Conservation (phyloP, 2,888 invertebrate genomes). For the Philaethria dido region DNA sequence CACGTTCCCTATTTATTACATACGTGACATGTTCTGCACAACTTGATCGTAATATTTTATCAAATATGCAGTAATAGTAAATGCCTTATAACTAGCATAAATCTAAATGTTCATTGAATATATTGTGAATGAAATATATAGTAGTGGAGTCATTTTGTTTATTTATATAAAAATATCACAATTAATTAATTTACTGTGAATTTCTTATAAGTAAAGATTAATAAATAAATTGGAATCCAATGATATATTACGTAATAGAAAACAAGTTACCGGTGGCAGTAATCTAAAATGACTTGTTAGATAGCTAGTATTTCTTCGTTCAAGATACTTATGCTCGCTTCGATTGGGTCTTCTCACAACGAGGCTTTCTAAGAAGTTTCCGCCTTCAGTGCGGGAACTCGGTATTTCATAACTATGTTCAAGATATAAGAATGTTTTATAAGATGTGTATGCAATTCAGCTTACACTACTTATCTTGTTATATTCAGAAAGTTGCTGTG, state of each 20-base stretch:
- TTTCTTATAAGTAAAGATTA: slow-evolving; percentile 43
- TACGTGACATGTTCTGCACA: slow-evolving; percentile 32
- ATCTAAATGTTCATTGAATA: too few relatives aligned
- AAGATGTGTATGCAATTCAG: slow-evolving; percentile 19
- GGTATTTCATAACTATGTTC: slow-evolving; percentile 26
- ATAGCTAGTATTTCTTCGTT: slow-evolving; percentile 33
- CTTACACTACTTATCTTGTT: slow-evolving; percentile 7
- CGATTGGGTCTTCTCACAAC: slow-evolving; percentile 36
- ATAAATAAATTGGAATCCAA: not conserved
- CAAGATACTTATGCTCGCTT: slow-evolving; percentile 36
- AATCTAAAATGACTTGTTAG: slow-evolving; percentile 28
- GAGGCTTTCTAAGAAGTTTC: slow-evolving; percentile 33
- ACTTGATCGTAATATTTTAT: slow-evolving; percentile 3
- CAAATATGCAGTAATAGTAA: slow-evolving; percentile 15
- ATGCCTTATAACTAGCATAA: not conserved
- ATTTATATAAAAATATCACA: too few relatives aligned
- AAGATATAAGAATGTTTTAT: slow-evolving; percentile 27
- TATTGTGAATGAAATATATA: too few relatives aligned
- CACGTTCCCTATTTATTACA: slow-evolving; percentile 36
- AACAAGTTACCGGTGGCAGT: slow-evolving; percentile 21
- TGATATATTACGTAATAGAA: not conserved
- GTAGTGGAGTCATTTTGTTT: too few relatives aligned
- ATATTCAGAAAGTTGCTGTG: not conserved
- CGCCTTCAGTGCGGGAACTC: slow-evolving; percentile 24
- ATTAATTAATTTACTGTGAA: not conserved